Evolutionary conservation across 2,797 vertebrate species (phyloP), one percentile per base, ranked within the genome.

Genomic region (Enoplosus armatus): DNA sequence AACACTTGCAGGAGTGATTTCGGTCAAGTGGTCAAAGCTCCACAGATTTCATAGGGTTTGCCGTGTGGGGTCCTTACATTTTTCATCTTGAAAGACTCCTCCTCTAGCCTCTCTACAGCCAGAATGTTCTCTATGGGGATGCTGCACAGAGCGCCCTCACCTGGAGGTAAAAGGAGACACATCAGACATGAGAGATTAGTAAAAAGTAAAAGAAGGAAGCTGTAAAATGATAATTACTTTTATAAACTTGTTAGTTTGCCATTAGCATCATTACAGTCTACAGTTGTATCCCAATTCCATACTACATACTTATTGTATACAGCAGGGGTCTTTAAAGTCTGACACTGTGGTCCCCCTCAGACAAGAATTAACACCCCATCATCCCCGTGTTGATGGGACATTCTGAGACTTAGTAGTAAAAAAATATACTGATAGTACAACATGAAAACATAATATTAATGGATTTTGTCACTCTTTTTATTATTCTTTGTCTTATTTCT

Each of bases 11-110:
- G 51, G 11, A 61, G 39, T 58, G 22, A 33, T 65, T 70, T 67
- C 31, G 47, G 29, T 29, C 51, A 67, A 67, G 73, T n/a, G 47
- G 2, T 58, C 1, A 60, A 62, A 48, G 22, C 27, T 63, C 35
- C 27, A 55, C 16, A 29, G 45, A 70, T 27, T 26, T 56, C 12
- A 33, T 24, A 12, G 39, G 27, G 48, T 24, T 29, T 33, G 20
- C 26, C 50, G 31, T 66, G 65, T 75, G 61, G 9, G 54, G 29
- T 55, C 20, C 97, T 97, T 95, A 99, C 98, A 29, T 99, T 99
- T 95, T 99, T 99, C 98, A 99, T 99, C 92, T 98, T 98, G 93
- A 99, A 99, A 54, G 98, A 99, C 90, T 99, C 98, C 83, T 99
- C 98, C 87, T 99, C 98, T 41, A 99, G 95, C 72, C 96, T 94